These are phyloP conservation scores for Amia ocellicauda DNA, from an alignment of 2,113 vertebrate genomes.

Conservation along the genomic window DNA sequence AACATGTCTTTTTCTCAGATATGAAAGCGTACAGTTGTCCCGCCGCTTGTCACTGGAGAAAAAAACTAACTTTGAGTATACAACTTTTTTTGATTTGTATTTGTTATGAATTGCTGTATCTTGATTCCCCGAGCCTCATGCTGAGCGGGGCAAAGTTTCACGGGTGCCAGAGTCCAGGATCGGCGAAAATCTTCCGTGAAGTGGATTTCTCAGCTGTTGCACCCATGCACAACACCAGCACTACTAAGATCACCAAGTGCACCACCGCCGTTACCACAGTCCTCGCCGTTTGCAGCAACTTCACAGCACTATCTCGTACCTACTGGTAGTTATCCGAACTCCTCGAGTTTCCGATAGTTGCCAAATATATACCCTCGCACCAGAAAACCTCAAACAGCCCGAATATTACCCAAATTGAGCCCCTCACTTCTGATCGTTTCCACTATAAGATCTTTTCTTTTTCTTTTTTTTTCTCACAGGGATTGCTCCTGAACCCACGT, in stretches of 20 bases:
- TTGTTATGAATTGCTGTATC: no score
- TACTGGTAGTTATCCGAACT: slow-evolving; percentile 3
- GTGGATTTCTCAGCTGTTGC: slow-evolving; percentile 25
- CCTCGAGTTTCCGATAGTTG: slow-evolving; percentile 6
- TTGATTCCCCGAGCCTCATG: no score
- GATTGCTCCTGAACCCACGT: slow-evolving; percentile 70
- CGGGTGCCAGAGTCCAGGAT: background rate
- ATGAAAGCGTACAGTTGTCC: no score
- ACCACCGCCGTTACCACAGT: no score
- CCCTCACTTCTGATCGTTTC: slow-evolving; percentile 41
- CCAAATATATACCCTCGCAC: slow-evolving; percentile 42
- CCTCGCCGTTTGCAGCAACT: slow-evolving; percentile 35
- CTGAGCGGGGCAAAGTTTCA: slow-evolving; percentile 9
- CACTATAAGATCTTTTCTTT: slow-evolving; percentile 50
- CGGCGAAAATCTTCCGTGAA: slow-evolving; percentile 26
- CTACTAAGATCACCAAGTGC: no score
- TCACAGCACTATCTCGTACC: slow-evolving; percentile 20
- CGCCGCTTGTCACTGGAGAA: no score
- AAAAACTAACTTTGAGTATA: no score
- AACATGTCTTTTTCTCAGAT: no score
- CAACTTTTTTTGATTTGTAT: no score
- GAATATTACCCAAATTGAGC: slow-evolving; percentile 42
- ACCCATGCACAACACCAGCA: slow-evolving; percentile 21
- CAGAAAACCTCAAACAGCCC: slow-evolving; percentile 43
- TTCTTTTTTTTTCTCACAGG: slow-evolving; percentile 37